Percentiles rank a stretch among this genome's conserved stretches.
phyloP scores from a whole-genome alignment of 1,140 invertebrate genomes.

The Anoplophora glabripennis region DNA sequence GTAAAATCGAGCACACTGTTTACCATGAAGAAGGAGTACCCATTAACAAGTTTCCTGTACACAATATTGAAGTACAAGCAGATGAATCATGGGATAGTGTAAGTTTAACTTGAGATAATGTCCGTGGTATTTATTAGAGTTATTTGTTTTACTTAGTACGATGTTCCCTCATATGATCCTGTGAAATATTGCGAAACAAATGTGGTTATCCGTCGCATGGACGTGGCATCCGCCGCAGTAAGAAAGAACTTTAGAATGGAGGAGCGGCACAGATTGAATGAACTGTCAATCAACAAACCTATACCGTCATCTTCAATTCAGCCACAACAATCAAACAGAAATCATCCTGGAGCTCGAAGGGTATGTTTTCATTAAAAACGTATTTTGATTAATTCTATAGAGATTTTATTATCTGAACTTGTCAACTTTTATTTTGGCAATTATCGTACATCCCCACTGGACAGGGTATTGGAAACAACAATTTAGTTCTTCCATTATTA shows the following conservation, averaged over 20 bases:
- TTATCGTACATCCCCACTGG: too few relatives aligned
- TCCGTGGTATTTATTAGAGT: too few relatives aligned
- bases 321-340: too few relatives aligned
- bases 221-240: conserved; percentile 12
- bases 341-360: too few relatives aligned
- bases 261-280: conserved; percentile 13
- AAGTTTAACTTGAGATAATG: background rate
- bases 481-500: too few relatives aligned
- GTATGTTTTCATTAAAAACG: too few relatives aligned
- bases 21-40: background rate
- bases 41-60: background rate
- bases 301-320: too few relatives aligned
- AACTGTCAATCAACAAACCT: background rate
- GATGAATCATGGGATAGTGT: background rate
- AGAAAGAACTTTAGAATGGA: conserved; percentile 11
- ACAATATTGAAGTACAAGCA: background rate
- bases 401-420: too few relatives aligned
- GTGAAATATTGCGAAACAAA: conserved; percentile 8
- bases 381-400: too few relatives aligned
- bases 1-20: conserved; percentile 5
- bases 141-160: too few relatives aligned
- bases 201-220: conserved; percentile 8
- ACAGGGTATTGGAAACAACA: too few relatives aligned
- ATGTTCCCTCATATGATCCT: conserved; percentile 15
- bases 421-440: too few relatives aligned